These are phyloP conservation scores for Gymnothorax reevesii DNA, from an alignment of 2,797 vertebrate genomes.

Conservation along the genomic window DNA sequence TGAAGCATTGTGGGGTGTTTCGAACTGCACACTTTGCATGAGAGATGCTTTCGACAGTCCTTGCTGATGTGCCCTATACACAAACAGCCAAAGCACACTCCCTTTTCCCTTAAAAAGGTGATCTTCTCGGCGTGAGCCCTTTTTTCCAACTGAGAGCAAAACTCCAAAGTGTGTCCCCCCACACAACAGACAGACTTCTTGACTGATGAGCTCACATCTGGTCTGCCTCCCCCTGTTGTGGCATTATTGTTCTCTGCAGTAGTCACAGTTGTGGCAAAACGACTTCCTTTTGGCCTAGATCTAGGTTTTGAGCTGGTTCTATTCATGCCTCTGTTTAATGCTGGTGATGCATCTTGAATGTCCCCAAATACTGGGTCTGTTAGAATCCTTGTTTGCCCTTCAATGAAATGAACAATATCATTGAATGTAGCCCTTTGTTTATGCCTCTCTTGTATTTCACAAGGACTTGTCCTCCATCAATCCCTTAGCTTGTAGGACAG, in stretches of 20 bases:
- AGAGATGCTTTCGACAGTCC: conserved; percentile 8
- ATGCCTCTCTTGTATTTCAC: neutral
- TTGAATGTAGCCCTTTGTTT: conserved; percentile 19
- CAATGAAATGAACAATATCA: conserved; percentile 35
- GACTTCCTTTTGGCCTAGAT: conserved; percentile 9
- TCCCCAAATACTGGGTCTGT: conserved; percentile 32
- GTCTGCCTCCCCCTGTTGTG: neutral
- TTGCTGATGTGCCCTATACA: neutral
- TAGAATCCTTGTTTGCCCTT: conserved; percentile 32
- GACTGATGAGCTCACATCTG: too few relatives aligned
- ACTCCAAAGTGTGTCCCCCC: too few relatives aligned
- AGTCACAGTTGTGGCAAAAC: conserved; percentile 2
- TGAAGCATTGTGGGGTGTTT: too few relatives aligned
- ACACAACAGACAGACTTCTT: too few relatives aligned
- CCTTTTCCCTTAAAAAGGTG: neutral
- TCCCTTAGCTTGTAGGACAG: too few relatives aligned
- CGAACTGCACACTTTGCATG: conserved; percentile 10
- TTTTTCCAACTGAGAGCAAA: too few relatives aligned
- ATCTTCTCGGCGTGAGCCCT: neutral
- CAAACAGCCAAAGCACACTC: neutral
- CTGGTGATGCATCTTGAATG: conserved; percentile 15
- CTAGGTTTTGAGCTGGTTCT: neutral
- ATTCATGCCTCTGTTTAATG: neutral
- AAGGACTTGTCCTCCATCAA: conserved; percentile 10
- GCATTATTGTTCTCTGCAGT: neutral